phyloP scores from a whole-genome alignment of 1,140 invertebrate species.

The Bombus affinis region DNA sequence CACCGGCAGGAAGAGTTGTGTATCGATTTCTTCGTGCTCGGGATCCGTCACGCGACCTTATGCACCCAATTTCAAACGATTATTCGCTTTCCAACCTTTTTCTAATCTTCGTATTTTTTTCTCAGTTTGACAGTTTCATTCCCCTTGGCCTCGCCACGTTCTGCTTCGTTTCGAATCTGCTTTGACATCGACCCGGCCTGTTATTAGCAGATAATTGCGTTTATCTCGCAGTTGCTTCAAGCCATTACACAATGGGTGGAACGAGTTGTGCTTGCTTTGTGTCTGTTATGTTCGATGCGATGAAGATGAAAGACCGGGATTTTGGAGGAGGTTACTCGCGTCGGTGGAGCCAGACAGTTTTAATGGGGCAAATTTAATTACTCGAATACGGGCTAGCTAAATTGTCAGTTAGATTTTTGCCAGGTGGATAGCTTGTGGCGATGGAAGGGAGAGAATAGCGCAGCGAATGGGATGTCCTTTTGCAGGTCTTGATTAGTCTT shows the following conservation, averaged over 20 bases:
- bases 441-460: too few relatives aligned
- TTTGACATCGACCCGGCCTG: not conserved
- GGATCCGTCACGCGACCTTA: not conserved
- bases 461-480: too few relatives aligned
- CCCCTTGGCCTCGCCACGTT: not conserved
- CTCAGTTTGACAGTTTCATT: not conserved
- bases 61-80: not conserved
- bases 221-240: not conserved
- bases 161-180: not conserved
- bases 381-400: not conserved
- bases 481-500: too few relatives aligned
- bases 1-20: not conserved
- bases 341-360: not conserved
- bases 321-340: not conserved
- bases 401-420: not conserved
- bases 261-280: not conserved
- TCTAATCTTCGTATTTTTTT: not conserved
- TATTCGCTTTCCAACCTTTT: constrained; percentile 1
- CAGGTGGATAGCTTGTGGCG: too few relatives aligned
- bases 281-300: not conserved
- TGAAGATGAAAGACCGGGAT: not conserved
- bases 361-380: not conserved
- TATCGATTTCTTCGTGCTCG: constrained; percentile 20
- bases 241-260: not conserved
- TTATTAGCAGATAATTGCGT: constrained; percentile 9